phyloP scores from a whole-genome alignment of 2,797 vertebrate genomes.

The Poeciliopsis infans region DNA sequence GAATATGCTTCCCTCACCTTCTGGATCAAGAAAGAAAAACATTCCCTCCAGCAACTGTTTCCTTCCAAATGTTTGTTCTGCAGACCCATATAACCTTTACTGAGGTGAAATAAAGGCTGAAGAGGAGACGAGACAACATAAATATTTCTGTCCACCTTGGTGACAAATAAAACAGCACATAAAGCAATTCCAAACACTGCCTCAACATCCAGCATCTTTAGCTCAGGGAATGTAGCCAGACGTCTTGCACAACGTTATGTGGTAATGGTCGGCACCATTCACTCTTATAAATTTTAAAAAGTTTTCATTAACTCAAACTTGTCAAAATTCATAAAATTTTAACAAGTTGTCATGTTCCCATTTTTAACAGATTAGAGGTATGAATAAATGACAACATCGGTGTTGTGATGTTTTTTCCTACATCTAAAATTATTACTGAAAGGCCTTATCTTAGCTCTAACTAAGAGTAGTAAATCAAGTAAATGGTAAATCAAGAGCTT shows the following conservation, averaged over 20 bases:
- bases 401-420: neutral
- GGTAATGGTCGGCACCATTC: neutral
- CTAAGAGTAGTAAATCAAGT: neutral
- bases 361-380: neutral
- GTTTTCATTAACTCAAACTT: neutral
- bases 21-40: slow-evolving; percentile 7
- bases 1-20: slow-evolving; percentile 30
- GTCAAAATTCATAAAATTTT: neutral
- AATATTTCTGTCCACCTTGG: slow-evolving; percentile 58
- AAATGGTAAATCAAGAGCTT: too few species aligned
- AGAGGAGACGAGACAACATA: slow-evolving; percentile 38
- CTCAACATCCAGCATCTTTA: slow-evolving; percentile 27
- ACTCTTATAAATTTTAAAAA: neutral
- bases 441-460: neutral
- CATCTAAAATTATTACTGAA: neutral
- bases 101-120: slow-evolving; percentile 29
- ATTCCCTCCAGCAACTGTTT: neutral
- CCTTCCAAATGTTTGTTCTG: slow-evolving; percentile 15
- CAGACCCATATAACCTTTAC: slow-evolving; percentile 8
- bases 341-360: neutral
- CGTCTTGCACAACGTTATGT: slow-evolving; percentile 24
- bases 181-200: slow-evolving; percentile 62
- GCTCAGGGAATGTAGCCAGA: slow-evolving; percentile 40
- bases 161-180: slow-evolving; percentile 43
- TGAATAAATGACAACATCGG: neutral